Evolutionary conservation across 1,140 invertebrate genomes (phyloP).

Genomic region (Trichomalopsis sarcophagae): DNA sequence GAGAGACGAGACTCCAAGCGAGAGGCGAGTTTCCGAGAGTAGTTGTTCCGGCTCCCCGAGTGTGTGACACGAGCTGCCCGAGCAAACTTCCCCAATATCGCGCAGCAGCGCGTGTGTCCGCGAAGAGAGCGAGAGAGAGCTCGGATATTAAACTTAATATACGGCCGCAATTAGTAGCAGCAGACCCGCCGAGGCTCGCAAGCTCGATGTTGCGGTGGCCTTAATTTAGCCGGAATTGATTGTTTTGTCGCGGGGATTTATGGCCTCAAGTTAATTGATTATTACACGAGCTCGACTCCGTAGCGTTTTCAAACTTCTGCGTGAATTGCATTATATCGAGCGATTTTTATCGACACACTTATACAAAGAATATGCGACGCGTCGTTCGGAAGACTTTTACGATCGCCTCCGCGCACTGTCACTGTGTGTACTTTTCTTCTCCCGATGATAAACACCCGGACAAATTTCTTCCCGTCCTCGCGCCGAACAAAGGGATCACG

Average conservation of each 20-base stretch:
- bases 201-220: background rate
- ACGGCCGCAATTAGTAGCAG: constrained; percentile 72
- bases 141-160: constrained; percentile 73
- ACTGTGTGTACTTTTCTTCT: background rate
- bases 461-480: background rate
- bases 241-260: constrained; percentile 45
- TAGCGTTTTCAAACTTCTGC: background rate
- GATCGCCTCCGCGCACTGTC: too few species aligned
- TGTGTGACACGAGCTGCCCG: constrained; percentile 19
- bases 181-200: constrained; percentile 51
- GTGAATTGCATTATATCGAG: background rate
- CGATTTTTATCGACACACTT: too few species aligned
- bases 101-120: constrained; percentile 34
- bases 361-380: too few species aligned
- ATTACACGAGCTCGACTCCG: background rate
- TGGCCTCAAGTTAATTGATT: constrained; percentile 11
- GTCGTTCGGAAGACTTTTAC: too few species aligned
- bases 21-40: constrained; percentile 12
- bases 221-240: constrained; percentile 38
- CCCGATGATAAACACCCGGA: background rate
- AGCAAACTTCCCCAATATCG: constrained; percentile 69
- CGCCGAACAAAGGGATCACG: background rate
- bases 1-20: background rate
- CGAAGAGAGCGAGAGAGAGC: constrained; percentile 53
- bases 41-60: constrained; percentile 51